These are phyloP conservation scores for Syngnathus typhle DNA, from an alignment of 2,113 vertebrate species.

Conservation along the genomic window DNA sequence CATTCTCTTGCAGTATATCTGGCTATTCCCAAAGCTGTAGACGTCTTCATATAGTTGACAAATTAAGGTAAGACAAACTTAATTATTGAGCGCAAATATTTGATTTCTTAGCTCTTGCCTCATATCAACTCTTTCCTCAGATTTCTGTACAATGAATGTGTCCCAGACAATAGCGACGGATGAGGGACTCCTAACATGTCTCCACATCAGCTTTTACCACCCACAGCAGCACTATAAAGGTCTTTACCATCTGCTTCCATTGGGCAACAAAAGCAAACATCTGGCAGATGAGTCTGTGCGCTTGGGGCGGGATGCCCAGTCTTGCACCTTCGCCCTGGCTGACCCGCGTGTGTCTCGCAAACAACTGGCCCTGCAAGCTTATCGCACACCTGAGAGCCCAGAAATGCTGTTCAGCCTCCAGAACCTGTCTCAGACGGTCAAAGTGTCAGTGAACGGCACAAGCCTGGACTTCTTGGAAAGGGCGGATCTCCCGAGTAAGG, in stretches of 20 bases:
- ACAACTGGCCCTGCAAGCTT: conserved; percentile 79
- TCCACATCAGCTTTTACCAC: conserved; percentile 80
- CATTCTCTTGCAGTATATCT: neutral
- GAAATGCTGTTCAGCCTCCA: conserved; percentile 79
- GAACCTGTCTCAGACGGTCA: conserved; percentile 82
- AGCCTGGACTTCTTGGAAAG: conserved; percentile 79
- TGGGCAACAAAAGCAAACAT: conserved; percentile 52
- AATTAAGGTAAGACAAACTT: neutral
- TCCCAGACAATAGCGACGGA: conserved; percentile 78
- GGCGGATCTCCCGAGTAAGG: conserved; percentile 72
- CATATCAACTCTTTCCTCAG: neutral
- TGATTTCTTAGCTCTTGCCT: neutral
- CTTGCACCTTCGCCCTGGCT: conserved; percentile 71
- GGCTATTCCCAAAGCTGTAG: neutral
- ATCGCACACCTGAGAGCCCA: conserved; percentile 62
- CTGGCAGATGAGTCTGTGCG: conserved; percentile 69
- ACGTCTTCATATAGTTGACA: neutral
- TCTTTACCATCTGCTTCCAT: conserved; percentile 66
- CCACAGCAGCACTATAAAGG: conserved; percentile 64
- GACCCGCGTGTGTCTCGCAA: conserved; percentile 79
- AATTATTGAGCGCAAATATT: neutral
- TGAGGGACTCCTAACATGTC: conserved; percentile 74
- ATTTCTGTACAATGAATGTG: conserved; percentile 28
- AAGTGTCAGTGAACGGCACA: conserved; percentile 64
- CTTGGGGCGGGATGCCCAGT: conserved; percentile 75